These are phyloP conservation scores for Lates calcarifer DNA, from an alignment of 2,113 vertebrate species.

Conservation along the genomic window DNA sequence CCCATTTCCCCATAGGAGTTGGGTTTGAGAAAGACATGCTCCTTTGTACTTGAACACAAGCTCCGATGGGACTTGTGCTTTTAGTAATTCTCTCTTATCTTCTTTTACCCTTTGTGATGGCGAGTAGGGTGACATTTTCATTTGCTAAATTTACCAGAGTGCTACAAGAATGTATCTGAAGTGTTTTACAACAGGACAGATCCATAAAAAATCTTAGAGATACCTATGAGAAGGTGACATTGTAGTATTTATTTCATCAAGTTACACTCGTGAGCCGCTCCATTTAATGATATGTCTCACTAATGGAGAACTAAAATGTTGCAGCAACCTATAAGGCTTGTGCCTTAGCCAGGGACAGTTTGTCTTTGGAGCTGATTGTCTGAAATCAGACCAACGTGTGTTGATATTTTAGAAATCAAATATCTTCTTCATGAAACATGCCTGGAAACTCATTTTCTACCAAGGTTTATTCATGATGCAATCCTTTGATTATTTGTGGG, in stretches of 20 bases:
- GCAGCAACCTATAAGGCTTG: neutral
- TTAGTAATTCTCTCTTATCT: conserved; percentile 59
- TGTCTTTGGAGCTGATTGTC: conserved; percentile 21
- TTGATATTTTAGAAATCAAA: conserved; percentile 24
- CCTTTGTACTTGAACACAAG: conserved; percentile 44
- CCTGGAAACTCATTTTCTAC: neutral
- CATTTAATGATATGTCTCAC: conserved; percentile 35
- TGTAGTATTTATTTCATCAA: conserved; percentile 50
- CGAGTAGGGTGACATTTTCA: conserved; percentile 53
- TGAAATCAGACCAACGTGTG: conserved; percentile 18
- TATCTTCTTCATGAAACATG: conserved; percentile 11
- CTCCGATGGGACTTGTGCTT: conserved; percentile 41
- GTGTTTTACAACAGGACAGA: conserved; percentile 34
- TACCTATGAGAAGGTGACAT: conserved; percentile 33
- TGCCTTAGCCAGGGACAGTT: conserved; percentile 30
- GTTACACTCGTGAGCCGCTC: conserved; percentile 20
- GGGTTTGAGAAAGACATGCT: conserved; percentile 20
- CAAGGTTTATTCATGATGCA: conserved; percentile 12
- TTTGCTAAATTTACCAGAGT: conserved; percentile 48
- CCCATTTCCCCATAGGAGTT: conserved; percentile 10
- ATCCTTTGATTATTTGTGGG: conserved; percentile 42
- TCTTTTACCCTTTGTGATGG: conserved; percentile 46
- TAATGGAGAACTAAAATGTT: conserved; percentile 27
- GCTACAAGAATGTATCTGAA: conserved; percentile 22
- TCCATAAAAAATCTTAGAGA: conserved; percentile 39